These are phyloP conservation scores for Tetrax tetrax DNA, from an alignment of 2,113 vertebrate genomes.

Conservation along the genomic window DNA sequence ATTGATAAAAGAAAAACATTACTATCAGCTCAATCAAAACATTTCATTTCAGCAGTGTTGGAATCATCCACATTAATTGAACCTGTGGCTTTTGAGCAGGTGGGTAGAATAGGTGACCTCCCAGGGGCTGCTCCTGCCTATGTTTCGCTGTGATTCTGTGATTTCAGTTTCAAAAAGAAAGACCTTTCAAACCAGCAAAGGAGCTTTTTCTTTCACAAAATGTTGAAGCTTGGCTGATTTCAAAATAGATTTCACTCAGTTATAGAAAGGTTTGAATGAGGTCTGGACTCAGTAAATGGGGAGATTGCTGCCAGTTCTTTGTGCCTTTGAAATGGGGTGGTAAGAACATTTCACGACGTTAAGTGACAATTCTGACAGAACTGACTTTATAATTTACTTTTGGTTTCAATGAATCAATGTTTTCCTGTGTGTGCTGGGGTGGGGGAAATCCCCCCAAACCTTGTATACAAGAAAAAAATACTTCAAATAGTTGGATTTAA, in stretches of 20 bases:
- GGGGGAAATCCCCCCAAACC: neutral
- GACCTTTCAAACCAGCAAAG: slow-evolving; percentile 20
- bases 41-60: neutral
- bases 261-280: slow-evolving; percentile 21
- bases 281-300: neutral
- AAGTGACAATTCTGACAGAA: neutral
- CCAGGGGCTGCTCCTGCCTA: neutral
- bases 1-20: neutral
- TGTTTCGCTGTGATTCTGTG: neutral
- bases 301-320: slow-evolving; percentile 4
- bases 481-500: neutral
- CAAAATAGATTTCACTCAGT: slow-evolving; percentile 40
- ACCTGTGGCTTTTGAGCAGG: neutral
- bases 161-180: slow-evolving; percentile 31
- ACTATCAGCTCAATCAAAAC: neutral
- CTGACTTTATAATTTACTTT: neutral
- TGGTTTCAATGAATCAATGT: neutral
- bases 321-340: slow-evolving; percentile 3
- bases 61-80: neutral
- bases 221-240: slow-evolving; percentile 27
- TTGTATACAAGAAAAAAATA: neutral
- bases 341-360: fast-evolving
- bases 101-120: slow-evolving; percentile 2
- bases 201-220: neutral
- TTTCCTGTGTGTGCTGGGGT: neutral